Conservation (phyloP, 2,888 invertebrate species). For the Elysia crispata region DNA sequence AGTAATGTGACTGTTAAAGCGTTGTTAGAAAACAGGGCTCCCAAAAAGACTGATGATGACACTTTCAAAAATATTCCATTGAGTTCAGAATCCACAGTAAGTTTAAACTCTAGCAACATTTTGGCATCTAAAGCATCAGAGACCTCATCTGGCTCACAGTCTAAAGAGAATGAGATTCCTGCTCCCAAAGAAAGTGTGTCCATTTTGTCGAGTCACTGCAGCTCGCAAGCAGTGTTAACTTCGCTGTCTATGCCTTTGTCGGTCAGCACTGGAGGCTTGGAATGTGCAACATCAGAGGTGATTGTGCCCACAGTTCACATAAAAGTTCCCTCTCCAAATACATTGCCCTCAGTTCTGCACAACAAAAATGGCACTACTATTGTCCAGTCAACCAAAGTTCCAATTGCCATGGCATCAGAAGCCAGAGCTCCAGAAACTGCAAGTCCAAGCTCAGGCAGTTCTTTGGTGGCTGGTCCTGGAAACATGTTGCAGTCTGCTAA, state of each 20-base stretch:
- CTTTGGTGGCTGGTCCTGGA: not conserved
- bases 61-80: too few species aligned
- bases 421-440: constrained; percentile 2
- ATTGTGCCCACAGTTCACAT: constrained; percentile 71
- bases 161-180: not conserved
- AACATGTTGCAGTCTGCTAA: not conserved
- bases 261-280: constrained; percentile 57
- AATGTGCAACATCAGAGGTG: constrained; percentile 65
- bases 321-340: constrained; percentile 70
- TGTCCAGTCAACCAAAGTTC: constrained; percentile 71
- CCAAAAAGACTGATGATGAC: constrained; percentile 43
- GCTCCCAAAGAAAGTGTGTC: not conserved
- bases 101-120: not conserved
- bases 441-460: not conserved
- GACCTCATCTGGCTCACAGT: not conserved
- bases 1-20: constrained; percentile 73
- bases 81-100: not conserved
- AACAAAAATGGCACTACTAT: constrained; percentile 70
- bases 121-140: not conserved
- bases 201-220: constrained; percentile 6
- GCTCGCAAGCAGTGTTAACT: not conserved
- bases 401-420: constrained; percentile 66
- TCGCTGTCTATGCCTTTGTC: constrained; percentile 22
- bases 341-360: constrained; percentile 65
- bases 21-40: constrained; percentile 67